Evolutionary conservation across 1,140 invertebrate genomes (phyloP).

Genomic region (Drosophila micromelanica): DNA sequence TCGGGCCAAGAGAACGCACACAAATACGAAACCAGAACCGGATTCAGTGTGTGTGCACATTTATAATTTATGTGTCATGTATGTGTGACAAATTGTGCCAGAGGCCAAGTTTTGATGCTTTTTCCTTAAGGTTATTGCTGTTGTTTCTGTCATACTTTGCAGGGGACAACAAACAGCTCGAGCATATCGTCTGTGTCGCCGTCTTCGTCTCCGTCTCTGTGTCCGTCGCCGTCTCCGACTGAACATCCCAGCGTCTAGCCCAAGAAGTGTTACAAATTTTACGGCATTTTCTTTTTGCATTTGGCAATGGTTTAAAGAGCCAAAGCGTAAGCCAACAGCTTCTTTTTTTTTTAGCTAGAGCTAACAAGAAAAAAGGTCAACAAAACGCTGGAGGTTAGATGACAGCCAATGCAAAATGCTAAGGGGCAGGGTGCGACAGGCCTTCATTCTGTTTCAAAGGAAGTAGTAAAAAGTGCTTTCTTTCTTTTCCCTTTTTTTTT

Average conservation of each 20-base stretch:
- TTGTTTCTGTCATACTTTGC: constrained; percentile 11
- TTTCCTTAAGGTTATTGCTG: constrained; percentile 45
- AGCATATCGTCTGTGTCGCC: constrained; percentile 36
- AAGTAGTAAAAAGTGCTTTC: constrained; percentile 77
- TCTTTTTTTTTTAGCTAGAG: constrained; percentile 5
- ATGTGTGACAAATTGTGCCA: constrained; percentile 79
- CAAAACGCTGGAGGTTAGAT: constrained; percentile 73
- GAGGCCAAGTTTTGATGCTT: constrained; percentile 66
- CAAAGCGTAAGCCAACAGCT: constrained; percentile 46
- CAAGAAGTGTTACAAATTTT: constrained; percentile 79
- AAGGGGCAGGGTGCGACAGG: constrained; percentile 1
- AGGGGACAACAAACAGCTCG: constrained; percentile 26
- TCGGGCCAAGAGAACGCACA: constrained; percentile 36
- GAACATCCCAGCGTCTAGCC: constrained; percentile 30
- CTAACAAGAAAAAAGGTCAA: constrained; percentile 66
- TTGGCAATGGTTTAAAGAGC: constrained; percentile 64
- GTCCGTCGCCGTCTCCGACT: constrained; percentile 12
- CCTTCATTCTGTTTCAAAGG: constrained; percentile 49
- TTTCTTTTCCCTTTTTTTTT: constrained; percentile 40
- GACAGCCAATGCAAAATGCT: constrained; percentile 37
- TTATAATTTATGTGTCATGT: constrained; percentile 74
- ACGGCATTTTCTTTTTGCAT: constrained; percentile 71
- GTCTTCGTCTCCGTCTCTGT: constrained; percentile 21
- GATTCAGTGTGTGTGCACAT: constrained; percentile 23
- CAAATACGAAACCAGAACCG: constrained; percentile 18